These are phyloP conservation scores for Cosmia pyralina DNA, from an alignment of 2,888 invertebrate genomes.

Conservation along the genomic window DNA sequence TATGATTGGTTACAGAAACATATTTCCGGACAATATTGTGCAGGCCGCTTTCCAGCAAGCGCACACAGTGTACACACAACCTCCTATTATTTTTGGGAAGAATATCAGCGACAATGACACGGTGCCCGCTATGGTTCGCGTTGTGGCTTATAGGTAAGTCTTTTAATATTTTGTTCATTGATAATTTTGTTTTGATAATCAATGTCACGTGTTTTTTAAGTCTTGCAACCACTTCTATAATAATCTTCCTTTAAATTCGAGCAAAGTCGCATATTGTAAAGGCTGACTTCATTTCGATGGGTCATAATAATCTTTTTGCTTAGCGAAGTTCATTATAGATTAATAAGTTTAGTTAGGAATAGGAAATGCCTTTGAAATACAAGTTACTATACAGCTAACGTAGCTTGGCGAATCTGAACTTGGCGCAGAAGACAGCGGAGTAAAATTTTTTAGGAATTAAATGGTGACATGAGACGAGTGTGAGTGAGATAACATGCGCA, in stretches of 20 bases:
- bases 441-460: too few species aligned
- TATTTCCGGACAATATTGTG: constrained; percentile 97
- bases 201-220: too few species aligned
- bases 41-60: constrained; percentile 97
- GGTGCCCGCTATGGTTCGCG: constrained; percentile 77
- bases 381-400: too few species aligned
- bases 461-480: too few species aligned
- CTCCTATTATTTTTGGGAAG: constrained; percentile 85
- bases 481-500: too few species aligned
- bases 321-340: neutral
- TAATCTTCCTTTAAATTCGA: neutral
- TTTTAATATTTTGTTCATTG: neutral
- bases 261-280: too few species aligned
- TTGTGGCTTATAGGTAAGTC: constrained; percentile 84
- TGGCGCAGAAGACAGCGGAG: too few species aligned
- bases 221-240: neutral
- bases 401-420: too few species aligned
- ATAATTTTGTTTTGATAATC: neutral
- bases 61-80: constrained; percentile 93
- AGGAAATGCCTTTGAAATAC: too few species aligned
- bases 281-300: neutral
- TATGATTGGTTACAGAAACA: constrained; percentile 91
- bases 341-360: neutral
- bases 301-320: neutral
- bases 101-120: constrained; percentile 90